phyloP scores from a whole-genome alignment of 2,888 invertebrate species.

The Synanthedon myopaeformis region DNA sequence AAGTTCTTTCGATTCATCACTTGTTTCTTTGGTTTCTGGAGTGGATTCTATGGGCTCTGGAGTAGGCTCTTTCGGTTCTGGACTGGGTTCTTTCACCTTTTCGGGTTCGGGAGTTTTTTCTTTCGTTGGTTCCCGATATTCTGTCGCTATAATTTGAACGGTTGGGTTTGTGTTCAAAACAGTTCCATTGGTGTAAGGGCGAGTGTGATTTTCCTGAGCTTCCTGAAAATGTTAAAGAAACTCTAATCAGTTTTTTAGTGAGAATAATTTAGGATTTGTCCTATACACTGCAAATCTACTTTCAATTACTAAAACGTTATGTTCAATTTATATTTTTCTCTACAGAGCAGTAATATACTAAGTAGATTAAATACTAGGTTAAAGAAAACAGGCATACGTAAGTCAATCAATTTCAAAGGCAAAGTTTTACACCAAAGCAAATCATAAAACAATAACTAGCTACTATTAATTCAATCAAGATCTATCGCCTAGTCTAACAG shows the following conservation, averaged over 20 bases:
- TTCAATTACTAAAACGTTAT: too few species aligned
- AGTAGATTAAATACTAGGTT: too few species aligned
- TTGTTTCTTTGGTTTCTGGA: constrained; percentile 14
- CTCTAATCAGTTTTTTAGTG: too few species aligned
- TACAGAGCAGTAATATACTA: too few species aligned
- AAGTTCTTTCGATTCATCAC: constrained; percentile 11
- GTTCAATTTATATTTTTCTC: too few species aligned
- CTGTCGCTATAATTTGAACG: constrained; percentile 52
- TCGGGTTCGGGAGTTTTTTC: constrained; percentile 25
- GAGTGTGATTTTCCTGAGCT: constrained; percentile 49
- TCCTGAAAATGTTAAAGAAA: constrained; percentile 28
- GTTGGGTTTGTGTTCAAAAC: constrained; percentile 47
- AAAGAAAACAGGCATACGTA: too few species aligned
- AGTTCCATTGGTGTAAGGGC: constrained; percentile 58
- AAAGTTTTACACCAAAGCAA: too few species aligned
- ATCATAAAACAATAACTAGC: too few species aligned
- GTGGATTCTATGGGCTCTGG: constrained; percentile 5
- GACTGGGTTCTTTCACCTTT: constrained; percentile 11
- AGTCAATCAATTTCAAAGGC: too few species aligned
- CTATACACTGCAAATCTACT: too few species aligned
- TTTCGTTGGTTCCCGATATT: constrained; percentile 39
- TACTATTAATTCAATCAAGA: neutral
- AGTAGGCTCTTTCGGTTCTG: constrained; percentile 6
- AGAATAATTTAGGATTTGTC: too few species aligned
- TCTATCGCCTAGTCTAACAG: neutral